Base-by-base conservation (phyloP, 2,888 invertebrate species). In the Sminthurinus aureus region DNA sequence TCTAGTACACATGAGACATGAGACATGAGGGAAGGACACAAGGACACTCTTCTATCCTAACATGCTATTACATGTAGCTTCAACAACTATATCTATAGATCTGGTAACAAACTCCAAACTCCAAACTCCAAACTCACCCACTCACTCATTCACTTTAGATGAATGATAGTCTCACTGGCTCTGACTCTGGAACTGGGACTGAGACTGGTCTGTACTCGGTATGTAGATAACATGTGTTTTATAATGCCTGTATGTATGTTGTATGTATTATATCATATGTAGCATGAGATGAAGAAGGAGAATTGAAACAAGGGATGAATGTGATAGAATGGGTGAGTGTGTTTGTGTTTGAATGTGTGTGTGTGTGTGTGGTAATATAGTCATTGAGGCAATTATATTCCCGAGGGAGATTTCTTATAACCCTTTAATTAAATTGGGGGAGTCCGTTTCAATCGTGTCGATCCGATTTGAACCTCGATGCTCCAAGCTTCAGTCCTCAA, bases 361-460 rank as follows among this genome's bases (percentile, higher is more conserved):
- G 9, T 15, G 73, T 38, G 38, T 38, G 51, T 38, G 75, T 24
- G 51, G 75, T 51, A 58, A 76, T 76, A 76, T 81, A 74, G 81
- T 74, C 81, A 81, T 74, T 74, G 73, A 74, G 73, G 52, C 81
- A 81, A 74, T 66, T 81, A 81, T 81, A 81, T 73, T 81, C 81
- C 81, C 74, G 74, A 74, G 81, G 75, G 81, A 81, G 74, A 74
- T 51, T 75, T 81, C 52, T 15, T 81, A 58, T 73, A 75, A 81
- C 74, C 73, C 81, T 81, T 81, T 81, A 81, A 81, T 81, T 81
- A 81, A 80, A 81, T 67, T 52, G 52, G 81, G 79, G 81, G 81
- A 81, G 81, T 73, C 81, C 81, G 64, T 75, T 81, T 74, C 71
- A 38, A 38, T 38, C 38, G 3, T 38, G 2, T 58, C 58, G 58